Conservation (phyloP, 2,888 invertebrate species). For the Torymus auratus region DNA sequence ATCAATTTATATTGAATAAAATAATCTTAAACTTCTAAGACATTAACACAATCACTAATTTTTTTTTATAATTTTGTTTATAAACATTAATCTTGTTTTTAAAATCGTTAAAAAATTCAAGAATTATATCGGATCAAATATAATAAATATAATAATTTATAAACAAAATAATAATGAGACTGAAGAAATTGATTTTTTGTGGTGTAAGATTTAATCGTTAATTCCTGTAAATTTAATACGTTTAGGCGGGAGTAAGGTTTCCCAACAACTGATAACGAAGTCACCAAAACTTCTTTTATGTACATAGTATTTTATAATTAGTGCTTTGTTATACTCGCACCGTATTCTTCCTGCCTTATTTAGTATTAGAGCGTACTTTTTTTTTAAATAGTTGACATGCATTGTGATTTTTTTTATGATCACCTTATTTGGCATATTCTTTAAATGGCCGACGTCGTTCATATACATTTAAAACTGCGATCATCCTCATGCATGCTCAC, state of each 20-base stretch:
- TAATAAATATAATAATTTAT: no score
- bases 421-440: no score
- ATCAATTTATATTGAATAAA: not conserved
- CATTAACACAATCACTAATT: not conserved
- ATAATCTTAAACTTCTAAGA: constrained; percentile 4
- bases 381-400: constrained; percentile 26
- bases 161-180: not conserved
- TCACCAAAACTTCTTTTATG: constrained; percentile 13
- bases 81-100: no score
- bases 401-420: not conserved
- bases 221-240: constrained; percentile 5
- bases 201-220: constrained; percentile 4
- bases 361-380: constrained; percentile 35
- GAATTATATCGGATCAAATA: no score
- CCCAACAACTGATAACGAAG: constrained; percentile 39
- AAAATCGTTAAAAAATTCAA: no score
- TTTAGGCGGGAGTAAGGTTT: not conserved
- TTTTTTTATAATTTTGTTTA: no score
- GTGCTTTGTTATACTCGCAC: constrained; percentile 33
- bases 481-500: no score
- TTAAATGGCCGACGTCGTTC: no score
- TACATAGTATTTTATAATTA: constrained; percentile 40
- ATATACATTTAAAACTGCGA: not conserved
- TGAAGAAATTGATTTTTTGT: constrained; percentile 15
- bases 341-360: constrained; percentile 9